phyloP scores from a whole-genome alignment of 1,140 invertebrate genomes.

The Belonocnema kinseyi region DNA sequence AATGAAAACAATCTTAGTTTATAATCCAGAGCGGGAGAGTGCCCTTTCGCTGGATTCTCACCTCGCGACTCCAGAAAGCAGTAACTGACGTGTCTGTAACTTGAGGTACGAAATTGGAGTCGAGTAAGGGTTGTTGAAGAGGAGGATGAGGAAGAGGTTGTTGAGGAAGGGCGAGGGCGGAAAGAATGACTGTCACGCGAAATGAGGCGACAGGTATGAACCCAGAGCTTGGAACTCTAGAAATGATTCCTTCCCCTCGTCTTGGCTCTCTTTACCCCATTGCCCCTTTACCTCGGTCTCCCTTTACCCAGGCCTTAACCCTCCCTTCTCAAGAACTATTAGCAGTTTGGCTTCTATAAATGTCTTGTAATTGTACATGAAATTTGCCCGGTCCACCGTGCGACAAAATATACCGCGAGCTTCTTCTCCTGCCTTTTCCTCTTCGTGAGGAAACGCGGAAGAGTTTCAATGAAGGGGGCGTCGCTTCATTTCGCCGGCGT shows the following conservation, averaged over 20 bases:
- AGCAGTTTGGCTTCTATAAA: constrained; percentile 69
- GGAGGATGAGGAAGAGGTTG: constrained; percentile 47
- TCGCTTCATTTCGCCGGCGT: constrained; percentile 55
- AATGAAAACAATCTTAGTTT: constrained; percentile 67
- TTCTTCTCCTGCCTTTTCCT: constrained; percentile 40
- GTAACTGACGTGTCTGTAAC: constrained; percentile 54
- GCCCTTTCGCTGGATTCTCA: constrained; percentile 59
- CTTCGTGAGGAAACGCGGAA: constrained; percentile 40
- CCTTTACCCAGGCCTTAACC: constrained; percentile 21
- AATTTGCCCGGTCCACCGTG: constrained; percentile 59
- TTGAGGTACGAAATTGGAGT: constrained; percentile 57
- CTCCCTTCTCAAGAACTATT: constrained; percentile 49
- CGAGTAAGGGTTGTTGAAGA: constrained; percentile 50
- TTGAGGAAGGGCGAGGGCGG: constrained; percentile 24
- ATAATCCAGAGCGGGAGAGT: constrained; percentile 51
- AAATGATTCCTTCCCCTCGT: no score
- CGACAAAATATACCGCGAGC: constrained; percentile 54
- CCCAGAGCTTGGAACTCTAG: constrained; percentile 10
- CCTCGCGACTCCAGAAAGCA: constrained; percentile 55
- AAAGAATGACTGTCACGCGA: constrained; percentile 66
- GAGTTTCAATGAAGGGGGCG: constrained; percentile 42
- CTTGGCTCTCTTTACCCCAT: not conserved
- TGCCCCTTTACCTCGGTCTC: not conserved
- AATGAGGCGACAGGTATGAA: constrained; percentile 61
- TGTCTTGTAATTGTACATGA: constrained; percentile 72